Conservation (phyloP, 2,113 vertebrate species). For the Thomomys bottae region DNA sequence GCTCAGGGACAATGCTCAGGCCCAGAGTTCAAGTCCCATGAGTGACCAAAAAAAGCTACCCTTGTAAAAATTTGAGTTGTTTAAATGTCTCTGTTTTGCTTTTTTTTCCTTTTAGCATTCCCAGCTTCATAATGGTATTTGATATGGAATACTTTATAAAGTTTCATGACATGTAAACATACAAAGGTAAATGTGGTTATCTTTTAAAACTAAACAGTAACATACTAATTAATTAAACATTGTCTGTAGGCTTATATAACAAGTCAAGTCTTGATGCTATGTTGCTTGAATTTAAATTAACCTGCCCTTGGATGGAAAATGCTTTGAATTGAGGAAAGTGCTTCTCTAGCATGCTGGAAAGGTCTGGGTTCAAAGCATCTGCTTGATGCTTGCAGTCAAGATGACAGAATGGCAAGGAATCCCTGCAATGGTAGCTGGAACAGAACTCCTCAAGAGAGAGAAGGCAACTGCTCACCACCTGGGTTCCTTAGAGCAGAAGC, state of each 20-base stretch:
- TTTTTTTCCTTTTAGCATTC: neutral
- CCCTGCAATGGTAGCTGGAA: neutral
- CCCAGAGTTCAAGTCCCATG: too few relatives aligned
- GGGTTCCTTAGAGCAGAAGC: neutral
- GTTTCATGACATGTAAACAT: neutral
- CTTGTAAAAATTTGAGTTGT: neutral
- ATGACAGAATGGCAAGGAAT: neutral
- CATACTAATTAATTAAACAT: neutral
- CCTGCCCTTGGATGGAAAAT: neutral
- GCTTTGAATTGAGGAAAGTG: neutral
- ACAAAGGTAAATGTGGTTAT: neutral
- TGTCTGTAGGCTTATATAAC: neutral
- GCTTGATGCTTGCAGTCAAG: neutral
- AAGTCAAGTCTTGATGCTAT: neutral
- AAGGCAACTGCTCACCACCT: neutral
- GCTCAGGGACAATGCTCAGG: too few relatives aligned
- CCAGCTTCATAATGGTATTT: neutral
- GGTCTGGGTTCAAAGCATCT: conserved; percentile 21
- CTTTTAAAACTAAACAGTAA: conserved; percentile 30
- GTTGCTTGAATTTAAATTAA: neutral
- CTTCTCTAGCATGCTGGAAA: neutral
- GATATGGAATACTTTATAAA: neutral
- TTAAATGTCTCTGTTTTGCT: conserved; percentile 29
- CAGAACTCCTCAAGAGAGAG: neutral
- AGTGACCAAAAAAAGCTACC: neutral